Evolutionary conservation across 2,797 vertebrate species (phyloP).

Genomic region (Bradypus variegatus): DNA sequence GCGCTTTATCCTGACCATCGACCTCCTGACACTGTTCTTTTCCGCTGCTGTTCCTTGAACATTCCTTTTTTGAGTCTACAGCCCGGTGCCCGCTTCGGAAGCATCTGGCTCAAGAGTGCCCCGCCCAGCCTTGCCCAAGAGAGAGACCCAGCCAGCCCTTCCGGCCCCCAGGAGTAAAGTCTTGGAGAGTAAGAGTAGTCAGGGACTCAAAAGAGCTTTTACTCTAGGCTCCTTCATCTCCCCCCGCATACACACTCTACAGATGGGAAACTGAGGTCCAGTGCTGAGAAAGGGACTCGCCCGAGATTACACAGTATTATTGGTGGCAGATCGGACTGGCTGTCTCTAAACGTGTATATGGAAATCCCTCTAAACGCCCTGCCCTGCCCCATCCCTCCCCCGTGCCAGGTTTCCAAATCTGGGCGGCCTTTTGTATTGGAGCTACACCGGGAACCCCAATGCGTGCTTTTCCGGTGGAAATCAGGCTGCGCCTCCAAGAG

Average conservation of each 20-base stretch:
- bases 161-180: not conserved
- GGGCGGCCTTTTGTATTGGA: constrained; percentile 25
- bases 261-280: constrained; percentile 1
- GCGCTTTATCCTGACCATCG: not conserved
- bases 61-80: not conserved
- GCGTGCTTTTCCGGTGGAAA: constrained; percentile 33
- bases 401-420: constrained; percentile 22
- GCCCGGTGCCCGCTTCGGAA: not conserved
- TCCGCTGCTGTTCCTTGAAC: not conserved
- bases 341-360: not conserved
- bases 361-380: not conserved
- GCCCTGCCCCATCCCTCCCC: not conserved
- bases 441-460: not conserved
- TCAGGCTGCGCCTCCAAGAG: not conserved
- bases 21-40: not conserved
- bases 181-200: not conserved
- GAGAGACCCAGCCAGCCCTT: not conserved
- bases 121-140: not conserved
- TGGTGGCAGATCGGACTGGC: not conserved
- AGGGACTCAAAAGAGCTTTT: not conserved
- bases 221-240: not conserved
- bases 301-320: not conserved
- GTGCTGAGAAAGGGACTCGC: not conserved
- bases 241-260: not conserved
- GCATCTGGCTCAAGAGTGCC: not conserved